phyloP scores from a whole-genome alignment of 2,113 vertebrate species.

The Phocoena phocoena region DNA sequence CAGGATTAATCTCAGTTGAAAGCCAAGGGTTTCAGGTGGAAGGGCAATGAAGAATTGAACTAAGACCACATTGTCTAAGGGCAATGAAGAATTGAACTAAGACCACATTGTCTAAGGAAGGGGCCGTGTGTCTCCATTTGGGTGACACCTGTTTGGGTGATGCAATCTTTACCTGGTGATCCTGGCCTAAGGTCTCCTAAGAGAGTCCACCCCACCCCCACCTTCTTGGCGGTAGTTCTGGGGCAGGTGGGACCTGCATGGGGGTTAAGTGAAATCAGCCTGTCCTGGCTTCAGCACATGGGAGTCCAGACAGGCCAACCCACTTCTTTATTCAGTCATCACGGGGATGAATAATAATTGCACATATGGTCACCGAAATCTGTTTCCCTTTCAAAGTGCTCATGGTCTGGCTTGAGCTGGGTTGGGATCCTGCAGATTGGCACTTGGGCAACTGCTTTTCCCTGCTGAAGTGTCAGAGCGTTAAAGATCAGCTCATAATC shows the following conservation, averaged over 20 bases:
- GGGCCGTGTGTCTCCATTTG: neutral
- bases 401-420: neutral
- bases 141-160: neutral
- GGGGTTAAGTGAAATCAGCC: neutral
- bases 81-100: neutral
- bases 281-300: neutral
- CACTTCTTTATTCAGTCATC: neutral
- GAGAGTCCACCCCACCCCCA: too few species aligned
- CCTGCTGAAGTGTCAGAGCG: neutral
- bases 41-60: neutral
- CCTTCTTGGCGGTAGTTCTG: neutral
- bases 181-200: neutral
- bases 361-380: conserved; percentile 48
- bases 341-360: neutral
- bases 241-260: neutral
- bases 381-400: conserved; percentile 2
- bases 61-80: too few species aligned
- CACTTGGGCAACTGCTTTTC: neutral
- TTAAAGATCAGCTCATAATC: neutral
- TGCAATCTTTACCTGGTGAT: neutral
- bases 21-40: neutral
- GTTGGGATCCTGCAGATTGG: neutral
- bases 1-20: neutral
- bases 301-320: neutral
- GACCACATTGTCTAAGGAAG: neutral